Base-by-base conservation (phyloP, 1,140 invertebrate genomes). In the Meloidogyne hapla region DNA sequence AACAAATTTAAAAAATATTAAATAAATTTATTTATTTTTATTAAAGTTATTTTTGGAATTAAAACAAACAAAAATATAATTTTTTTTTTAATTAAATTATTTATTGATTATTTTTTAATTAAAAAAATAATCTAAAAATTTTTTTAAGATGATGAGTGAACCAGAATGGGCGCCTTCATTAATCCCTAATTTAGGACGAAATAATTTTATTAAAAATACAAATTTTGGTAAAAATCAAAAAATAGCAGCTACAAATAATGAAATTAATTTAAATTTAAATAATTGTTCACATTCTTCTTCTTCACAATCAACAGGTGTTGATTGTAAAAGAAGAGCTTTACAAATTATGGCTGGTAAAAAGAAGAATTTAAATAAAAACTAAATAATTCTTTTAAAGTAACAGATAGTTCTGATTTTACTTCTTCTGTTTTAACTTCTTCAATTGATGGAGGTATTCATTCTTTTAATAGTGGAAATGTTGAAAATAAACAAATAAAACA, bases 141-240 rank as follows among this genome's bases (percentile, higher is more conserved):
- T 21, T 18, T 15, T 81, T 48, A 40, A 78, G 77, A 78, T 78
- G 77, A 78, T 78, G 77, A 79, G 23, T 38, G 77, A 78, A 72
- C 77, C 77, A 38, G 77, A 78, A 69, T 78, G 77, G 76, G n/a
- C n/a, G 8, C 48, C 18, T 74, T 15, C 69, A 74, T 10, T 25
- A 18, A 8, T 26, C 28, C 21, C 28, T 23, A 42, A 67, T 48
- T 21, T 56, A n/a, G 61, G 45, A 42, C 3, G 64, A 28, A 23
- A 42, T 13, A 38, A 56, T 56, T 56, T 56, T 56, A 3, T 56
- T 56, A 56, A 56, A 56, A 56, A 56, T 56, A n/a, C 48, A 0
- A 56, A 56, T 56, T 15, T 56, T 56, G 4, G 18, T 56, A 56
- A 21, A 56, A 56, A 56, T 56, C 18, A 56, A n/a, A 42, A 42